A percentile compares a stretch with the other conserved stretches of the same genome.
Conservation (phyloP, 2,888 invertebrate genomes). For the Drosophila seclusa region DNA sequence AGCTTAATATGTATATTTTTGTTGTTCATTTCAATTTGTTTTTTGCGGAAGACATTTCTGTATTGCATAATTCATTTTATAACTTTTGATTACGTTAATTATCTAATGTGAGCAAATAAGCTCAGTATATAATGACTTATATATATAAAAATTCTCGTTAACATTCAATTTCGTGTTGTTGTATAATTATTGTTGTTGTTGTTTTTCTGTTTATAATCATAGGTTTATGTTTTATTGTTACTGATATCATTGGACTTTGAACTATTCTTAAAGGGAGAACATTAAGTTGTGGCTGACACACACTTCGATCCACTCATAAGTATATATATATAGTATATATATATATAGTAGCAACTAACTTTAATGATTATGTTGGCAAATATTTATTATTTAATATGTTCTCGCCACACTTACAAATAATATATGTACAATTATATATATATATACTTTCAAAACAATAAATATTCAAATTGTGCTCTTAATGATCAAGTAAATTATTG, state of each 20-base stretch:
- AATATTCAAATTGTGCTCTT: background rate
- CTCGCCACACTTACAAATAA: conserved; percentile 7
- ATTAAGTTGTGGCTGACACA: conserved; percentile 9
- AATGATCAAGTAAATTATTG: background rate
- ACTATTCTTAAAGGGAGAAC: conserved; percentile 41
- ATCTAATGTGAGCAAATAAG: conserved; percentile 64
- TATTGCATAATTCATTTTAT: conserved; percentile 63
- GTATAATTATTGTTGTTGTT: conserved; percentile 63
- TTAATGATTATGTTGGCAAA: conserved; percentile 5
- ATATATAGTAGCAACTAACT: background rate
- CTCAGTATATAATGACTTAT: conserved; percentile 56
- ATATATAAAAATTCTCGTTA: conserved; percentile 53
- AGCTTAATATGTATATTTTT: conserved; percentile 35
- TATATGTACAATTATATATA: background rate
- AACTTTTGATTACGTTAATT: conserved; percentile 54
- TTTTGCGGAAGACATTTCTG: conserved; percentile 67
- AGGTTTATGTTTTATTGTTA: conserved; percentile 42
- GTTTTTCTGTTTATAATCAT: conserved; percentile 28
- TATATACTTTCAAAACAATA: background rate
- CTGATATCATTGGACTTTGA: conserved; percentile 50
- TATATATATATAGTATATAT: too few relatives aligned
- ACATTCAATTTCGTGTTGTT: conserved; percentile 53
- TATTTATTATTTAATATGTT: conserved; percentile 9
- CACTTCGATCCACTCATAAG: conserved; percentile 10
- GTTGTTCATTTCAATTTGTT: conserved; percentile 32